Evolutionary conservation across 2,797 vertebrate species (phyloP).

Genomic region (Phataginus tetradactyla): DNA sequence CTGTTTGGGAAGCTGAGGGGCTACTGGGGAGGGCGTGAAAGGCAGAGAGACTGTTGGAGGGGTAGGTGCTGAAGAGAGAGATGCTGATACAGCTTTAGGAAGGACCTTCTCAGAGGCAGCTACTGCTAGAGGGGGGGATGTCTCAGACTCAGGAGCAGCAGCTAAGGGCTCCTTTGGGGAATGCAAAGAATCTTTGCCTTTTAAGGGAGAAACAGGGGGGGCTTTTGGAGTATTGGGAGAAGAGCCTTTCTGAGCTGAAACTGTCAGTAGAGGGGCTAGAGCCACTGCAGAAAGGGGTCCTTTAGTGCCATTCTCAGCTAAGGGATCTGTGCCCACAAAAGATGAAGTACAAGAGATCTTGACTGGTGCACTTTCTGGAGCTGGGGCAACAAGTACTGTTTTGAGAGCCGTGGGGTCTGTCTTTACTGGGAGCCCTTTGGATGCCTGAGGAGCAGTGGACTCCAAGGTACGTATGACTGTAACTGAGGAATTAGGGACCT

Average conservation of each 20-base stretch:
- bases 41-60: constrained; percentile 64
- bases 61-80: constrained; percentile 14
- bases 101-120: constrained; percentile 61
- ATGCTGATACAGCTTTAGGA: constrained; percentile 13
- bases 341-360: constrained; percentile 9
- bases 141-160: constrained; percentile 45
- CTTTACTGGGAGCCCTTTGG: constrained; percentile 51
- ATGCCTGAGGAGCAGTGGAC: neutral
- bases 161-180: constrained; percentile 16
- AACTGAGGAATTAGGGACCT: neutral
- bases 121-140: constrained; percentile 40
- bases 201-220: neutral
- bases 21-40: constrained; percentile 72
- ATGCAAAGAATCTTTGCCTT: constrained; percentile 31
- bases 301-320: constrained; percentile 42
- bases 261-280: neutral
- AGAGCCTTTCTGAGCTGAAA: constrained; percentile 47
- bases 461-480: neutral
- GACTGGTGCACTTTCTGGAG: neutral
- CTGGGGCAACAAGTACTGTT: constrained; percentile 31
- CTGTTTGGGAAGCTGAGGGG: constrained; percentile 74
- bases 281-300: neutral
- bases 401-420: constrained; percentile 20
- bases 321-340: constrained; percentile 24
- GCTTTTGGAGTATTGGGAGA: constrained; percentile 54